A percentile compares a stretch with the other conserved stretches of the same genome.
phyloP scores from a whole-genome alignment of 2,888 invertebrate genomes.

The Geotrupes spiniger region DNA sequence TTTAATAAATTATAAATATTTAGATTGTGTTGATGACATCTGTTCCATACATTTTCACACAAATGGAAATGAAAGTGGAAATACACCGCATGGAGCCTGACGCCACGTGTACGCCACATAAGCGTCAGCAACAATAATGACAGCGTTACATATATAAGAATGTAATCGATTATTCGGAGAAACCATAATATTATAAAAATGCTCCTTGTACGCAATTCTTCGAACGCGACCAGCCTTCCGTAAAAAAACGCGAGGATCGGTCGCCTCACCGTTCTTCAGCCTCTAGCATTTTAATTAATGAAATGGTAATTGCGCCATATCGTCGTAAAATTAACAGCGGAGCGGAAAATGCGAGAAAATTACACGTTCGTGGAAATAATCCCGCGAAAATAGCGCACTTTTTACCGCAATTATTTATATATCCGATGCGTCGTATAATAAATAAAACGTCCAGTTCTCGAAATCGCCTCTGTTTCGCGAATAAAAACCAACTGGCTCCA shows the following conservation, averaged over 20 bases:
- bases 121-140: too few species aligned
- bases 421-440: too few species aligned
- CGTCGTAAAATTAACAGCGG: constrained; percentile 2
- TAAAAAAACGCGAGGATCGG: constrained; percentile 4
- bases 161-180: constrained; percentile 5
- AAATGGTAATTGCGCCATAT: constrained; percentile 25
- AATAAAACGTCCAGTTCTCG: too few species aligned
- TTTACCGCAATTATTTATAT: neutral
- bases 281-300: constrained; percentile 30
- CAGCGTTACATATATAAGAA: neutral
- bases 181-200: constrained; percentile 13
- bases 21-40: too few species aligned
- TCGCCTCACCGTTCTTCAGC: constrained; percentile 23
- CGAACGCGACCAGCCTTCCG: neutral
- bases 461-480: too few species aligned
- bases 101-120: too few species aligned
- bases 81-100: too few species aligned
- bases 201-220: neutral
- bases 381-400: constrained; percentile 4
- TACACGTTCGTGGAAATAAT: neutral
- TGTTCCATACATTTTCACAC: too few species aligned
- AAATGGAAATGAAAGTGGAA: too few species aligned
- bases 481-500: too few species aligned
- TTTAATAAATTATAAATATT: too few species aligned
- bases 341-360: neutral